phyloP scores from a whole-genome alignment of 2,113 vertebrate species.

The Erythrocercus mccallii region DNA sequence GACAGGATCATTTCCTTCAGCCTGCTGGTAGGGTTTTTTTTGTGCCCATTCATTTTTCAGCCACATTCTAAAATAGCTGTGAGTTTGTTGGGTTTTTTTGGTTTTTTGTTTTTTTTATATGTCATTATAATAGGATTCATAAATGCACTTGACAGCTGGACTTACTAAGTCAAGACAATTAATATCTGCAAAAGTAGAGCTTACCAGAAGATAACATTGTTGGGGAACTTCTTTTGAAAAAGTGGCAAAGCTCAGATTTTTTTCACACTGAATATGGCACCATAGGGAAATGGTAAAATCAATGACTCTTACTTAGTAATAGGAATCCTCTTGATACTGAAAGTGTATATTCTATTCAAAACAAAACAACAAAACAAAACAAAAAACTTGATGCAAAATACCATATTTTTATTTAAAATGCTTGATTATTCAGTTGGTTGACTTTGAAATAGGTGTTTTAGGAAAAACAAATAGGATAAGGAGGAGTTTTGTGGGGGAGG shows the following conservation, averaged over 20 bases:
- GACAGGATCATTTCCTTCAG: neutral
- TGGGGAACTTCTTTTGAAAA: neutral
- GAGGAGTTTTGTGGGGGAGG: neutral
- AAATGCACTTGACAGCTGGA: neutral
- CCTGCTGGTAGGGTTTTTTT: neutral
- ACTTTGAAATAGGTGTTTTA: neutral
- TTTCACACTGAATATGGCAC: accelerated
- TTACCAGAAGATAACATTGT: neutral
- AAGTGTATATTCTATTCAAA: neutral
- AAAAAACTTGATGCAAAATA: too few relatives aligned
- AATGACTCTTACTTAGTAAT: neutral
- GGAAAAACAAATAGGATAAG: neutral
- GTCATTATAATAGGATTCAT: neutral
- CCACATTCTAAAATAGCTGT: neutral
- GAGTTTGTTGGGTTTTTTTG: neutral
- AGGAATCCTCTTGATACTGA: neutral
- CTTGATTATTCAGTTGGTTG: accelerated
- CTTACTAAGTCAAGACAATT: neutral
- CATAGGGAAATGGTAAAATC: neutral
- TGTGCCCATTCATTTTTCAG: neutral
- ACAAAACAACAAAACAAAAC: neutral
- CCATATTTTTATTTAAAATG: accelerated
- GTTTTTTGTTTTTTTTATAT: neutral
- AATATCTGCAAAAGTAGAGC: neutral
- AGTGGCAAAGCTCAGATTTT: neutral